These are phyloP conservation scores for Cinara cedri DNA, from an alignment of 2,888 invertebrate genomes.

Conservation along the genomic window DNA sequence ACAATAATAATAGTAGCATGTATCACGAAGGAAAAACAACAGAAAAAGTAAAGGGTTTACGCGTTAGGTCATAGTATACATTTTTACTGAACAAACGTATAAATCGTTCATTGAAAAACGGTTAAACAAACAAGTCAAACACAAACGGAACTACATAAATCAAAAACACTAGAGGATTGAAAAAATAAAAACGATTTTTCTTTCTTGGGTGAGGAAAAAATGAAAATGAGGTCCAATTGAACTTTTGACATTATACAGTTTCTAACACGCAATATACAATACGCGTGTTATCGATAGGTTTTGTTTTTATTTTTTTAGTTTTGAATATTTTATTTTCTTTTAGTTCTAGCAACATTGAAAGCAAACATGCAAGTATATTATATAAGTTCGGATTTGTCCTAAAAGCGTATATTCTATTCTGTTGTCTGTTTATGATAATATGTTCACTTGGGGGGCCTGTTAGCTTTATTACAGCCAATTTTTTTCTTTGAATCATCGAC, in stretches of 20 bases:
- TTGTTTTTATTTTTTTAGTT: constrained; percentile 22
- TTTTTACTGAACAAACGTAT: constrained; percentile 32
- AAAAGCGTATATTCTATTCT: constrained; percentile 18
- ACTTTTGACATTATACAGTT: constrained; percentile 52
- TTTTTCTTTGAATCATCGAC: constrained; percentile 6
- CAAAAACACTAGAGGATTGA: constrained; percentile 41
- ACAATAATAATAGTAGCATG: no score
- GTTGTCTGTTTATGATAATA: not conserved
- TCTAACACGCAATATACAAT: constrained; percentile 40
- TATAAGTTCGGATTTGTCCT: constrained; percentile 29
- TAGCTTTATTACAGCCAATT: constrained; percentile 23
- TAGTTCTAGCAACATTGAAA: constrained; percentile 38
- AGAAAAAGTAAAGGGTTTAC: constrained; percentile 14
- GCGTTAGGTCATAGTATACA: not conserved
- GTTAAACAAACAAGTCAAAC: constrained; percentile 49
- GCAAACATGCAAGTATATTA: constrained; percentile 30
- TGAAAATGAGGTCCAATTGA: constrained; percentile 47
- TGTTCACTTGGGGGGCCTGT: constrained; percentile 5
- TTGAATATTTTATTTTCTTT: constrained; percentile 36
- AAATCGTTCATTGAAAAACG: constrained; percentile 40
- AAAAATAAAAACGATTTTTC: constrained; percentile 42
- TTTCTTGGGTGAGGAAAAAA: constrained; percentile 27
- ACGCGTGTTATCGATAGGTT: constrained; percentile 52
- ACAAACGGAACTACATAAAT: constrained; percentile 48
- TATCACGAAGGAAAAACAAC: constrained; percentile 1